Evolutionary conservation across 2,113 vertebrate species (phyloP).

Genomic region (Ameiurus melas): DNA sequence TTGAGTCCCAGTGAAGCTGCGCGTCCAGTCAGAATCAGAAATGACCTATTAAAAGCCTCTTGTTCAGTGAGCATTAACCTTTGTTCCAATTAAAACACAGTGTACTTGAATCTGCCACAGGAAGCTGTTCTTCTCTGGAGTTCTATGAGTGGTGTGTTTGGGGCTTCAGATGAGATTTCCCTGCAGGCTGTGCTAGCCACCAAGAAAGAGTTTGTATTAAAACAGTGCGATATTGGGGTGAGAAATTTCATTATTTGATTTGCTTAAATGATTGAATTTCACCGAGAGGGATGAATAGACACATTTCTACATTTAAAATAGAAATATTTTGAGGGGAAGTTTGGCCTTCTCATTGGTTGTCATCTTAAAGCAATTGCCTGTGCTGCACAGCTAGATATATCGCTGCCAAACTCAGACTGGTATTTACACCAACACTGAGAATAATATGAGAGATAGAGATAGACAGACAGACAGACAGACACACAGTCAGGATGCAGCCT

Average conservation of each 20-base stretch:
- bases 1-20: not conserved
- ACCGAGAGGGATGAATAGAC: not conserved
- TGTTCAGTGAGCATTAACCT: not conserved
- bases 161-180: not conserved
- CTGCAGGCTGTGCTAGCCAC: not conserved
- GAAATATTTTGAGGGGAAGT: not conserved
- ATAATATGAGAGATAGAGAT: not conserved
- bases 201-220: not conserved
- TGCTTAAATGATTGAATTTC: not conserved
- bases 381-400: constrained; percentile 32
- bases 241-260: not conserved
- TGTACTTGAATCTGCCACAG: not conserved
- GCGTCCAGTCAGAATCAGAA: not conserved
- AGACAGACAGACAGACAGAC: constrained; percentile 35
- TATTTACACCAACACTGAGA: constrained; percentile 41
- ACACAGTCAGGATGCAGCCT: constrained; percentile 40
- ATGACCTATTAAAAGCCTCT: not conserved
- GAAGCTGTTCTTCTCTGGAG: not conserved
- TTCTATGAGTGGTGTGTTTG: not conserved
- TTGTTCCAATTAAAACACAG: not conserved
- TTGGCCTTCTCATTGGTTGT: not conserved
- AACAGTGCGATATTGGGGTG: not conserved
- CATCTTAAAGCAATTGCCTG: not conserved
- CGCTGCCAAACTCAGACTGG: constrained; percentile 25
- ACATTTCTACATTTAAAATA: not conserved